These are phyloP conservation scores for Noctua janthina DNA, from an alignment of 2,888 invertebrate genomes.

Conservation along the genomic window DNA sequence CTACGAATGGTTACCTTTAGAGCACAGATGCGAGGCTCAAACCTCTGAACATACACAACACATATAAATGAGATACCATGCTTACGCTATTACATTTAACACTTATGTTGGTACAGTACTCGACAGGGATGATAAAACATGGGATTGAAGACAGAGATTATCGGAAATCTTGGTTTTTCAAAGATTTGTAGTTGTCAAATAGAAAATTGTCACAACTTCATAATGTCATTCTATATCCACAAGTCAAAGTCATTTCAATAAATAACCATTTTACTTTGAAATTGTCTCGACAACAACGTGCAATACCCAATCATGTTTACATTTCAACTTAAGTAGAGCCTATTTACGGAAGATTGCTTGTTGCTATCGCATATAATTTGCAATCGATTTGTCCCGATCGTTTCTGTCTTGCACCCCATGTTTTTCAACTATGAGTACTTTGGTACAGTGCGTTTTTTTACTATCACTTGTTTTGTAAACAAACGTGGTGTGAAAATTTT, in stretches of 20 bases:
- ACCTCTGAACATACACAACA: conserved; percentile 67
- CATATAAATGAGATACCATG: conserved; percentile 72
- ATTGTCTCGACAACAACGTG: conserved; percentile 6
- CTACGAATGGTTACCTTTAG: conserved; percentile 62
- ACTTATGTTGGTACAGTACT: conserved; percentile 54
- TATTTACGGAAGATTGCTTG: conserved; percentile 46
- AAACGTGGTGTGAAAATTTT: conserved; percentile 5
- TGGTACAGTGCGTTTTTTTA: conserved; percentile 33
- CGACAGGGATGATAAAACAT: conserved; percentile 31
- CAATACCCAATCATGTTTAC: conserved; percentile 40
- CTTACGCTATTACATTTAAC: conserved; percentile 73
- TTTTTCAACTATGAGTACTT: conserved; percentile 43
- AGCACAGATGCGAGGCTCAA: conserved; percentile 57
- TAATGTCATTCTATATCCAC: neutral
- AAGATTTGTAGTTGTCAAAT: neutral
- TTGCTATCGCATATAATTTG: conserved; percentile 26
- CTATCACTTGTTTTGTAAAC: conserved; percentile 31
- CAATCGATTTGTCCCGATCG: conserved; percentile 28
- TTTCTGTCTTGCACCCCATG: conserved; percentile 27
- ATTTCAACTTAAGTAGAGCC: conserved; percentile 18
- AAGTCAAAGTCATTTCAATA: neutral
- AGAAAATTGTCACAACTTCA: neutral
- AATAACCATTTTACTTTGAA: neutral
- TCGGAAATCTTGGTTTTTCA: too few species aligned
- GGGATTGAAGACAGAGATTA: conserved; percentile 10